phyloP scores from a whole-genome alignment of 2,113 vertebrate species.

The Protomyctophum bolini region DNA sequence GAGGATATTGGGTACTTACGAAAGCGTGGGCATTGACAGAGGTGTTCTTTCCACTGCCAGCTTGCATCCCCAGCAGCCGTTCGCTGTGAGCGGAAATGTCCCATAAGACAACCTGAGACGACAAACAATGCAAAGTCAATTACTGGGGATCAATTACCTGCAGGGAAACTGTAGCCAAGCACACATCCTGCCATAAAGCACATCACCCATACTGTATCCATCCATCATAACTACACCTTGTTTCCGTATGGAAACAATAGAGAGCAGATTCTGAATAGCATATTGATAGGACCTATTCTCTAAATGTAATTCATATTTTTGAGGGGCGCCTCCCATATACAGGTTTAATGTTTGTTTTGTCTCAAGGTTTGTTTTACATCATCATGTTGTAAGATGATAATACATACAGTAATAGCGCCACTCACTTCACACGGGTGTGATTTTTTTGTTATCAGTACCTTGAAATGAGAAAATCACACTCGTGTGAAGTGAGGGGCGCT shows the following conservation, averaged over 20 bases:
- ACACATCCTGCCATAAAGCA: neutral
- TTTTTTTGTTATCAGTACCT: no score
- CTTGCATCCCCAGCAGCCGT: slow-evolving; percentile 71
- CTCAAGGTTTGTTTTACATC: no score
- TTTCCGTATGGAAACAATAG: slow-evolving; percentile 1
- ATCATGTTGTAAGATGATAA: no score
- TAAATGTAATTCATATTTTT: no score
- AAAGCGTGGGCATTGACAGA: slow-evolving; percentile 62
- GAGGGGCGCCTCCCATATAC: no score
- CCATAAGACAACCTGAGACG: slow-evolving; percentile 87
- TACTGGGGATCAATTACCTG: neutral
- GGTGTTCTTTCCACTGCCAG: slow-evolving; percentile 45
- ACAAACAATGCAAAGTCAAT: slow-evolving; percentile 22
- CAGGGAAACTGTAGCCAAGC: neutral
- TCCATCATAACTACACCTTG: neutral
- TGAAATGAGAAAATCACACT: no score
- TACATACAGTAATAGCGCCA: no score
- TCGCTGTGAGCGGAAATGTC: slow-evolving; percentile 83
- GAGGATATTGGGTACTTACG: slow-evolving; percentile 60
- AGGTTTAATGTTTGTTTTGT: no score
- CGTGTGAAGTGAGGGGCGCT: no score
- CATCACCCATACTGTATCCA: neutral
- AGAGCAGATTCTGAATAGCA: neutral
- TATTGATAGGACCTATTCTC: neutral
- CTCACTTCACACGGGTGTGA: no score